Evolutionary conservation across 1,140 invertebrate species (phyloP).

Genomic region (Varroa destructor): DNA sequence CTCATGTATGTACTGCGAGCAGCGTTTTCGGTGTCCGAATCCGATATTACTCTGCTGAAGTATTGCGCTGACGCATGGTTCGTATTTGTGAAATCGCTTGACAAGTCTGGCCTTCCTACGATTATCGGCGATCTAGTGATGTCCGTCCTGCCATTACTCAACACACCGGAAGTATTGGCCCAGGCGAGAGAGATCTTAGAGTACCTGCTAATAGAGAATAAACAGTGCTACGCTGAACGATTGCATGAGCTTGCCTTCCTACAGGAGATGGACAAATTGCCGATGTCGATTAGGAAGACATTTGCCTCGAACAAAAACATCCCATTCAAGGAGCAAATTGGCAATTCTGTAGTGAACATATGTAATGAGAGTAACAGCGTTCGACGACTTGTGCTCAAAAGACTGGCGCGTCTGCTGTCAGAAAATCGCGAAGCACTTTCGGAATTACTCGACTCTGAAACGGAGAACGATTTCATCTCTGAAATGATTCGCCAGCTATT

Average conservation of each 20-base stretch:
- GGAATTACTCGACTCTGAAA: slow-evolving; percentile 6
- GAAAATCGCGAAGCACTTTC: not conserved
- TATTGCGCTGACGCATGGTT: slow-evolving; percentile 22
- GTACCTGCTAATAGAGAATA: slow-evolving; percentile 13
- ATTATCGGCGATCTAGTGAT: slow-evolving; percentile 22
- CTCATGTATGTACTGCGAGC: not conserved
- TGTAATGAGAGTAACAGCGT: slow-evolving; percentile 21
- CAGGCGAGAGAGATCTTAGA: slow-evolving; percentile 14
- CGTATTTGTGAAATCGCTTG: slow-evolving; percentile 1
- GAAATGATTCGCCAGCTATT: slow-evolving; percentile 7
- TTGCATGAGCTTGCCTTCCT: slow-evolving; percentile 8
- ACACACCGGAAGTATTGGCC: slow-evolving; percentile 2
- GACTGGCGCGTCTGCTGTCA: not conserved
- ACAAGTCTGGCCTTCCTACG: slow-evolving; percentile 21
- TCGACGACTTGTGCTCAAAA: slow-evolving; percentile 5
- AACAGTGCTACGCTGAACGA: slow-evolving; percentile 17
- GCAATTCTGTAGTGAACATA: slow-evolving; percentile 12
- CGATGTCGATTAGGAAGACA: not conserved
- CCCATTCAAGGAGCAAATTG: slow-evolving; percentile 6
- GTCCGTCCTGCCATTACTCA: slow-evolving; percentile 10
- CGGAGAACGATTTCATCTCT: not conserved
- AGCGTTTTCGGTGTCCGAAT: not conserved
- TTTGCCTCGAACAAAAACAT: not conserved
- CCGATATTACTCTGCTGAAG: not conserved
- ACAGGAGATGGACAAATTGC: slow-evolving; percentile 12